These are phyloP conservation scores for Nipponia nippon DNA, from an alignment of 2,113 vertebrate genomes.

Conservation along the genomic window DNA sequence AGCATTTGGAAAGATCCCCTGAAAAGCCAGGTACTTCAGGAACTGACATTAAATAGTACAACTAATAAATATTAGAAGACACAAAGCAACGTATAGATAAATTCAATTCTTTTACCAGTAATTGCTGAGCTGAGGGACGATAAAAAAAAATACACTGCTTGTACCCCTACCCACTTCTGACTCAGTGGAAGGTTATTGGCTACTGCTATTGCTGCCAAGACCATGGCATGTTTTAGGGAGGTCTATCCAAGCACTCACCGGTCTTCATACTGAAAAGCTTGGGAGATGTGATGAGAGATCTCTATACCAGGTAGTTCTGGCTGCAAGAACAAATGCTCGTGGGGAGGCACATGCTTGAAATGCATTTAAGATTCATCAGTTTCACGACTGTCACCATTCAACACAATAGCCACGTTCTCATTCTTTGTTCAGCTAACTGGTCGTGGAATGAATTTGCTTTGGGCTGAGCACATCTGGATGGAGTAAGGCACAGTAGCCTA, in stretches of 20 bases:
- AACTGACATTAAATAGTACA: neutral
- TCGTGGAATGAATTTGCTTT: neutral
- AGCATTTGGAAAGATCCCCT: neutral
- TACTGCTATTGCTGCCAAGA: neutral
- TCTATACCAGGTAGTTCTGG: neutral
- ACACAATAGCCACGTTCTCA: fast-evolving
- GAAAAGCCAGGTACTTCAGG: neutral
- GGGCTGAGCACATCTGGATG: neutral
- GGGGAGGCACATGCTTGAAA: neutral
- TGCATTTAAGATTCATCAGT: neutral
- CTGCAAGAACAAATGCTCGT: neutral
- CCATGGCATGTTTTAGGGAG: fast-evolving
- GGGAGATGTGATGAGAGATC: neutral
- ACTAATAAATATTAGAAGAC: neutral
- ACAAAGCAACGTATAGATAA: neutral
- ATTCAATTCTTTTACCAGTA: neutral
- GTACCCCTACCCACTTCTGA: neutral
- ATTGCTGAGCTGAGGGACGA: neutral
- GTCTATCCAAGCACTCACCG: neutral
- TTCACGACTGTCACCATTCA: neutral
- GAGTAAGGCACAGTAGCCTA: neutral
- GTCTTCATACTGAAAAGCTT: neutral
- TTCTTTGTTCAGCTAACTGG: neutral
- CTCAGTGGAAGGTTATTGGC: neutral
- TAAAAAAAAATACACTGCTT: neutral